Conservation (phyloP, 2,797 vertebrate species). For the Capromys pilorides region DNA sequence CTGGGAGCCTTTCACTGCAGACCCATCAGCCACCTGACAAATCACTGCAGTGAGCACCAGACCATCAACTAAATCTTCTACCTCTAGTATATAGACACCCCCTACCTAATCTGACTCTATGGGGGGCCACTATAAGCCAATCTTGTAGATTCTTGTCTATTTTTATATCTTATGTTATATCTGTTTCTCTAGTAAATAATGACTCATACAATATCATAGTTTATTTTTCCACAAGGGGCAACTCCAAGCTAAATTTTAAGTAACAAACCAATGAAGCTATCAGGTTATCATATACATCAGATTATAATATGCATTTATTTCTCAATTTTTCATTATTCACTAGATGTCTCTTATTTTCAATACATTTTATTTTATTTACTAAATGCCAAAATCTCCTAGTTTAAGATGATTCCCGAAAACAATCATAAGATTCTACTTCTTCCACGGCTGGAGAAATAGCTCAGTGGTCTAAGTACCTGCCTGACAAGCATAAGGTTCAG, state of each 20-base stretch:
- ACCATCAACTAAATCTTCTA: neutral
- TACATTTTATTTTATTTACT: constrained; percentile 21
- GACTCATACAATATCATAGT: neutral
- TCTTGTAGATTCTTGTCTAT: neutral
- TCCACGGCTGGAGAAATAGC: no score
- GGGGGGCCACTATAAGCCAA: neutral
- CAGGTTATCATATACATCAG: neutral
- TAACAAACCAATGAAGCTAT: constrained; percentile 4
- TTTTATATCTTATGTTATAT: neutral
- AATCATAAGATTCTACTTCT: neutral
- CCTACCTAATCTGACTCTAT: neutral
- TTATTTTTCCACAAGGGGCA: neutral
- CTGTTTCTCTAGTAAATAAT: neutral
- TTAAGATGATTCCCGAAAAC: constrained; percentile 9
- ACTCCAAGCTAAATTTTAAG: constrained; percentile 26
- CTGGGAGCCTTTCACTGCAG: neutral
- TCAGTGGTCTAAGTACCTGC: no score
- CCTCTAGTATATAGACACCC: neutral
- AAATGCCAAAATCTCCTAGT: neutral
- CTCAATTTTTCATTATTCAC: constrained; percentile 33
- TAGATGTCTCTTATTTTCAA: constrained; percentile 34
- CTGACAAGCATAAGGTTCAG: no score
- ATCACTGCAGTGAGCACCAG: neutral
- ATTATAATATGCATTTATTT: neutral
- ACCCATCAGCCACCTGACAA: neutral